Conservation (phyloP, 1,140 invertebrate species). For the Helicorthomorpha holstii region DNA sequence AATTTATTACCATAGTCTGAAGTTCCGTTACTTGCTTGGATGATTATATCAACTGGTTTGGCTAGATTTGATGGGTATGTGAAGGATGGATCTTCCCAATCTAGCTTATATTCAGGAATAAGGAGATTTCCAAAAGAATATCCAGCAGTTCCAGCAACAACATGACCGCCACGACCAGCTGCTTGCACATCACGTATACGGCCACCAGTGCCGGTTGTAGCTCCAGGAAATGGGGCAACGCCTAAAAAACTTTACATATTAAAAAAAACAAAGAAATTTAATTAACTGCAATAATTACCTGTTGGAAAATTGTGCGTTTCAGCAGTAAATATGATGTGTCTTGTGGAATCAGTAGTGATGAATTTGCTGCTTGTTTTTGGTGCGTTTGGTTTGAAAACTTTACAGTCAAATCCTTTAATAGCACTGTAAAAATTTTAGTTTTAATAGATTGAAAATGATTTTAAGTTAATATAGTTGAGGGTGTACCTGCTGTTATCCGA, state of each 20-base stretch:
- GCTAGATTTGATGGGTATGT: conserved; percentile 82
- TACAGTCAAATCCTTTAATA: conserved; percentile 63
- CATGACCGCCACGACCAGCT: conserved; percentile 75
- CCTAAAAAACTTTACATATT: conserved; percentile 19
- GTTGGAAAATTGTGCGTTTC: conserved; percentile 99
- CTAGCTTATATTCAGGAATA: conserved; percentile 69
- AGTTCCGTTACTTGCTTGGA: conserved; percentile 93
- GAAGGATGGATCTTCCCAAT: conserved; percentile 65
- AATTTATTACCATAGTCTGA: conserved; percentile 99
- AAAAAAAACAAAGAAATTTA: no score
- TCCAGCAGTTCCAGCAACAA: conserved; percentile 88
- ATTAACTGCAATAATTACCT: conserved; percentile 27
- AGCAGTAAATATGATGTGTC: conserved; percentile 93
- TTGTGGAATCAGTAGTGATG: conserved; percentile 33
- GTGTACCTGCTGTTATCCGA: conserved; percentile 82
- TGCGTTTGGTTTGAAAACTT: conserved; percentile 40
- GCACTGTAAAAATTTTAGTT: conserved; percentile 44
- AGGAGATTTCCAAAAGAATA: conserved; percentile 86
- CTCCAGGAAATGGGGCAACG: conserved; percentile 57
- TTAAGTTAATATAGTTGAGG: conserved; percentile 2
- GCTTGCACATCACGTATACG: conserved; percentile 86
- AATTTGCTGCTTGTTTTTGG: conserved; percentile 45
- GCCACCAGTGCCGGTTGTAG: conserved; percentile 91
- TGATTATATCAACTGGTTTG: conserved; percentile 61
- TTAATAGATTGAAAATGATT: conserved; percentile 5